These are phyloP conservation scores for Scaptomyza pallida DNA, from an alignment of 1,140 invertebrate genomes.

Conservation along the genomic window DNA sequence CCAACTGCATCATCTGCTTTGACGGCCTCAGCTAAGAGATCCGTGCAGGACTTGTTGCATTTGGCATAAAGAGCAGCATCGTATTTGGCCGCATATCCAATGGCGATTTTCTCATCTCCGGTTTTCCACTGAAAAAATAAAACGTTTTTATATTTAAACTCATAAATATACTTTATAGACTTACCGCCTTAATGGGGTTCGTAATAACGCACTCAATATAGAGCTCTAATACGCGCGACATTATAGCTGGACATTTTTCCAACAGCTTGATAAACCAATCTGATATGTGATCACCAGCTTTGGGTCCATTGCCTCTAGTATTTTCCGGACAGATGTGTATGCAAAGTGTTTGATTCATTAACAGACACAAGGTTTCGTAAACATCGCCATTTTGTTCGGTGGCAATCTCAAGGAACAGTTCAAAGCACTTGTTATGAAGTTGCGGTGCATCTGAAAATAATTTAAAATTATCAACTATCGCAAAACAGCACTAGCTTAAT, in stretches of 20 bases:
- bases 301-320: constrained; percentile 36
- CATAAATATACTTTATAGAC: not conserved
- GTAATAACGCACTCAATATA: constrained; percentile 75
- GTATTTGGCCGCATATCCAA: constrained; percentile 81
- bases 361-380: constrained; percentile 63
- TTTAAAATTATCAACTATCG: constrained; percentile 10
- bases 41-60: constrained; percentile 75
- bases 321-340: constrained; percentile 68
- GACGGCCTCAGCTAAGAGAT: constrained; percentile 57
- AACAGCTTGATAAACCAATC: constrained; percentile 76
- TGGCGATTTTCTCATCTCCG: constrained; percentile 64
- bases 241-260: constrained; percentile 66
- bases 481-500: not conserved
- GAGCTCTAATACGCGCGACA: constrained; percentile 55
- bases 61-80: constrained; percentile 76
- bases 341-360: constrained; percentile 68
- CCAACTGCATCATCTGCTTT: constrained; percentile 69
- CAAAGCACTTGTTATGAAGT: constrained; percentile 71
- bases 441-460: constrained; percentile 56
- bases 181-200: constrained; percentile 69
- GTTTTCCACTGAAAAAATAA: constrained; percentile 62
- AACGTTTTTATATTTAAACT: not conserved
- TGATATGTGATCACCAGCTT: constrained; percentile 71
- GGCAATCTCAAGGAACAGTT: constrained; percentile 70
- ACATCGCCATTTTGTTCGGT: constrained; percentile 81